Conservation (phyloP, 2,888 invertebrate species). For the Amphipoea oculea region DNA sequence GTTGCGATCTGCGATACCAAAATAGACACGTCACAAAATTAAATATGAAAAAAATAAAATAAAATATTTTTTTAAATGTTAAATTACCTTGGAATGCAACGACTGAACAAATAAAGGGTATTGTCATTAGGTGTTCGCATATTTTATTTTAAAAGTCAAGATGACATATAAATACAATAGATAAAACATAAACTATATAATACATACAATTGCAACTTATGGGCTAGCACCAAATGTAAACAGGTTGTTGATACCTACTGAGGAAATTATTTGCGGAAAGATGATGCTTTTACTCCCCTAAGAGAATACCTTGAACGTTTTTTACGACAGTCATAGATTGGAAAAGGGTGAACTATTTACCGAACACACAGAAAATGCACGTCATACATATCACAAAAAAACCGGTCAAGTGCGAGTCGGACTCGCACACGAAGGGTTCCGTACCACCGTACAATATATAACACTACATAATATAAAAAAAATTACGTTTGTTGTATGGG, state of each 20-base stretch:
- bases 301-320: not conserved
- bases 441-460: too few species aligned
- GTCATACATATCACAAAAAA: conserved; percentile 11
- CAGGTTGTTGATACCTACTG: not conserved
- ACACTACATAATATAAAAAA: too few species aligned
- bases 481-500: too few species aligned
- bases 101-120: too few species aligned
- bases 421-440: too few species aligned
- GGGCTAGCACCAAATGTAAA: not conserved
- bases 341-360: conserved; percentile 13
- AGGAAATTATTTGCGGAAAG: not conserved
- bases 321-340: not conserved
- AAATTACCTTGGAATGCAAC: not conserved
- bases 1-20: not conserved
- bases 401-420: too few species aligned
- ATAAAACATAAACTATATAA: too few species aligned
- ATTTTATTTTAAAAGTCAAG: too few species aligned
- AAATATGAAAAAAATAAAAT: not conserved
- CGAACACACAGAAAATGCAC: conserved; percentile 14
- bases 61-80: not conserved
- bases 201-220: too few species aligned
- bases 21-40: not conserved
- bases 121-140: not conserved
- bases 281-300: not conserved
- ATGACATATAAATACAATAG: too few species aligned